A percentile compares a stretch with the other conserved stretches of the same genome.
Conservation (phyloP, 1,140 invertebrate species). For the Plutomurus gul region DNA sequence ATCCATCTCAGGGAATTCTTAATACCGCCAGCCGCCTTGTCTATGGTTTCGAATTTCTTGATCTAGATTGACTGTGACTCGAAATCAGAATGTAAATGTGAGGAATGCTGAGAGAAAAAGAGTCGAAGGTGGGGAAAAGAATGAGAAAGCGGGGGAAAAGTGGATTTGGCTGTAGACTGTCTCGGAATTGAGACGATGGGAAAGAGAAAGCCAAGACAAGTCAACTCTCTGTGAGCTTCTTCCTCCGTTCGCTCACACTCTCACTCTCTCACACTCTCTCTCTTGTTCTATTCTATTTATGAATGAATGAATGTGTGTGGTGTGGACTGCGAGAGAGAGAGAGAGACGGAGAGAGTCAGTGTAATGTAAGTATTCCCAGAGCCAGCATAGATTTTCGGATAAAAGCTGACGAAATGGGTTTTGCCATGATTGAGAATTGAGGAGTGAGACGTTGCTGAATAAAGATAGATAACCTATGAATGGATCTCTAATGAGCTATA, state of each 20-base stretch:
- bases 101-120: too few relatives aligned
- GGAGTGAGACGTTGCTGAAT: constrained; percentile 35
- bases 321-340: neutral
- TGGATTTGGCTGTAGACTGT: too few relatives aligned
- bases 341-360: neutral
- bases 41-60: too few relatives aligned
- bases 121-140: too few relatives aligned
- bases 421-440: constrained; percentile 47
- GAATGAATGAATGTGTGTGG: neutral
- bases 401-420: constrained; percentile 33
- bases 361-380: constrained; percentile 34
- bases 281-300: neutral
- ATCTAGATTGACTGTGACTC: too few relatives aligned
- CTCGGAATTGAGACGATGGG: too few relatives aligned
- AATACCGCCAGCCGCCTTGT: too few relatives aligned
- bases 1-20: too few relatives aligned
- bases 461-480: constrained; percentile 51
- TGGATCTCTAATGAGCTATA: constrained; percentile 52
- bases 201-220: neutral
- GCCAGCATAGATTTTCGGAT: constrained; percentile 28
- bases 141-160: too few relatives aligned
- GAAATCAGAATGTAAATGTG: too few relatives aligned
- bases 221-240: neutral
- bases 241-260: neutral
- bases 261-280: neutral